Conservation (phyloP, 2,888 invertebrate species). For the Vanessa cardui region DNA sequence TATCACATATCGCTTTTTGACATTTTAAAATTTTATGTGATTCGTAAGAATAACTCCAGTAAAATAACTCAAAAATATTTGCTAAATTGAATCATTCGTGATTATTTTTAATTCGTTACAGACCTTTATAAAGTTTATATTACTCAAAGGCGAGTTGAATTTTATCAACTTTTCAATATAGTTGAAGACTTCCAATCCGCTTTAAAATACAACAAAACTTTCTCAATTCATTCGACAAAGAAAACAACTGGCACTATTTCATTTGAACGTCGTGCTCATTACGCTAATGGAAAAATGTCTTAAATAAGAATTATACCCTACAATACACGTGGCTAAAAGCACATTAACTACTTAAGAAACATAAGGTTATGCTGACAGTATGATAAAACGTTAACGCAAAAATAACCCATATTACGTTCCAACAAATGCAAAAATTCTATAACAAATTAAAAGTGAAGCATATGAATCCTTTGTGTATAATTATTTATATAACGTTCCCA, state of each 20-base stretch:
- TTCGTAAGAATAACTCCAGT: too few relatives aligned
- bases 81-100: background rate
- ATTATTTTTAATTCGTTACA: background rate
- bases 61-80: too few relatives aligned
- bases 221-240: constrained; percentile 12
- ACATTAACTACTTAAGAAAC: constrained; percentile 4
- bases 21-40: too few relatives aligned
- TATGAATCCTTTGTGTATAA: too few relatives aligned
- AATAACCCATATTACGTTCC: background rate
- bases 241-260: constrained; percentile 32
- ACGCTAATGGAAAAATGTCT: constrained; percentile 42
- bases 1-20: too few relatives aligned
- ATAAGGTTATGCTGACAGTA: constrained; percentile 6
- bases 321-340: constrained; percentile 31
- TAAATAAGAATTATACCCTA: constrained; percentile 35
- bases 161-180: constrained; percentile 8
- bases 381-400: constrained; percentile 3
- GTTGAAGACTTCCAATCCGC: constrained; percentile 7
- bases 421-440: constrained; percentile 2
- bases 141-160: constrained; percentile 5
- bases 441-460: background rate
- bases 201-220: constrained; percentile 15
- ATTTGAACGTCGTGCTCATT: constrained; percentile 40
- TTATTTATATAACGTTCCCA: too few relatives aligned
- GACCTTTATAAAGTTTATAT: constrained; percentile 1